Conservation (phyloP, 2,113 vertebrate species). For the Microcebus tavaratra region DNA sequence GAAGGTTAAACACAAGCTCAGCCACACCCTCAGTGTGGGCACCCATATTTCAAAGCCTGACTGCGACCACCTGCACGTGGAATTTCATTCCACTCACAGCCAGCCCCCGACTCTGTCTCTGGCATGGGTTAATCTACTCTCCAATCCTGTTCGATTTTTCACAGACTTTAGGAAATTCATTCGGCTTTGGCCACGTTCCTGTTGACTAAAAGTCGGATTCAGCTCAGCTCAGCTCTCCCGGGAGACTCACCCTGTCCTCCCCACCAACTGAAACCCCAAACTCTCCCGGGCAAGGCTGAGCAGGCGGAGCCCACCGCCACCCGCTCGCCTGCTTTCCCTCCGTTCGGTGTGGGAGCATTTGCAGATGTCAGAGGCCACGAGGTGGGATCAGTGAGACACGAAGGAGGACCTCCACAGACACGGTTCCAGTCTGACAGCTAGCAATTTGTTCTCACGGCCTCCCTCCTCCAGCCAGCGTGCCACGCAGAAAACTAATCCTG, state of each 20-base stretch:
- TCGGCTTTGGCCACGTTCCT: slow-evolving; percentile 8
- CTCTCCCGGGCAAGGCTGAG: background rate
- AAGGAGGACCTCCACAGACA: background rate
- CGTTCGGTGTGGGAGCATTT: background rate
- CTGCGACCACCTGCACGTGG: background rate
- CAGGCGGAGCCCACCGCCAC: background rate
- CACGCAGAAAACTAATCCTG: slow-evolving; percentile 33
- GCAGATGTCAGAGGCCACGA: background rate
- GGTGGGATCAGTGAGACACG: background rate
- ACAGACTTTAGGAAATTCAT: slow-evolving; percentile 48
- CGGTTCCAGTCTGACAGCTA: background rate
- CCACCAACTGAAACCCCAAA: background rate
- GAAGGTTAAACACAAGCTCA: background rate
- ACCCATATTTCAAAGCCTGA: background rate
- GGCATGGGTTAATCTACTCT: background rate
- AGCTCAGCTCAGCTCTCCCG: background rate
- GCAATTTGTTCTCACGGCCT: background rate
- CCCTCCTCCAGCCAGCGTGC: background rate
- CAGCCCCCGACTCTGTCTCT: slow-evolving; percentile 11
- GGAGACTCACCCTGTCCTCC: background rate
- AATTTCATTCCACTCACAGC: background rate
- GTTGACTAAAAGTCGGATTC: background rate
- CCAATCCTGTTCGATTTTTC: slow-evolving; percentile 33
- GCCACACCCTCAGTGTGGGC: background rate
- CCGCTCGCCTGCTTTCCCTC: accelerated